Base-by-base conservation (phyloP, 2,888 invertebrate genomes). In the Anorthoa munda region DNA sequence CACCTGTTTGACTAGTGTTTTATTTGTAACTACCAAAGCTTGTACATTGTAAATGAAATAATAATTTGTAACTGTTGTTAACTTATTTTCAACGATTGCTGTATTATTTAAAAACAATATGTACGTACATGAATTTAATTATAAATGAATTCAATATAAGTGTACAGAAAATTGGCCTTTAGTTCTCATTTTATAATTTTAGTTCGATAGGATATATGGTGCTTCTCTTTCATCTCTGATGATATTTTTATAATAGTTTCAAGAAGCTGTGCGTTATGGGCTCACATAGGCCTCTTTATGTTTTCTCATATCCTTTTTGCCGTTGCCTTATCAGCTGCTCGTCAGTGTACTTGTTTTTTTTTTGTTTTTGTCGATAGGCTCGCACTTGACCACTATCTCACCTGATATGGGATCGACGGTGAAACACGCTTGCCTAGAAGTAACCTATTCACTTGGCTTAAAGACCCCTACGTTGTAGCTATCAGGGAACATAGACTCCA, bases 111-210 rank as follows among this genome's bases (percentile, higher is more conserved):
- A 60, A 55, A 55, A 51, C 39, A 61, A n/a, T n/a, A 45, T 55
- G 55, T 60, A 23, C 12, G 17, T 66, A 76, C 67, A 81, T n/a
- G 31, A 82, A 66, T 66, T 46, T 81, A 59, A 64, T 70, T 67
- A 70, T 59, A 12, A 59, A 55, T 55, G 12, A 17, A 45, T 46
- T 56, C 21, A 17, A 50, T 68, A 65, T 64, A 69, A 48, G 58
- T 31, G 2, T 1, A 17, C 4, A n/a, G 26, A 21, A 18, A 46
- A 50, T 72, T 46, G 59, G 53, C 46, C 50, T 46, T 79, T 63
- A 50, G 4, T 72, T 63, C 26, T n/a, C 53, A 72, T 2, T 75
- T 5, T 78, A 15, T 3, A 1, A 5, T 13, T 45, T 50, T 9
- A 18, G 13, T 45, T 79, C 15, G 15, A 18, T 1, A 26, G 21